Conservation (phyloP, 2,888 invertebrate species). For the Dynastes hyllus region DNA sequence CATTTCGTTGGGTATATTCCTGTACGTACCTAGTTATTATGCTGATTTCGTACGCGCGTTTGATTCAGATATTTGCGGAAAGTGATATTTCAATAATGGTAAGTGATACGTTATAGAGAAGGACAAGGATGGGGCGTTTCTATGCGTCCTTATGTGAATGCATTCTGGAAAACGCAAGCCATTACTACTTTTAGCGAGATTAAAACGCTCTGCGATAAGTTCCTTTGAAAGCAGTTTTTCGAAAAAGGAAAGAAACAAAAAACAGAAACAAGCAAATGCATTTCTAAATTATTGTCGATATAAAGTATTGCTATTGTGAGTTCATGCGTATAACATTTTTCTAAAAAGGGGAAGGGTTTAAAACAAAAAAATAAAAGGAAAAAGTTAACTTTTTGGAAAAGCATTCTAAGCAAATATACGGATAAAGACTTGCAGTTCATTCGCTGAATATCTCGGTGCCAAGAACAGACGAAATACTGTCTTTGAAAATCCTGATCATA, state of each 20-base stretch:
- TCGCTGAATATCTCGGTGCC: no score
- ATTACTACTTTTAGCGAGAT: conserved; percentile 56
- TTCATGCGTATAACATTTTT: no score
- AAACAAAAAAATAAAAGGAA: no score
- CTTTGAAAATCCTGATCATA: no score
- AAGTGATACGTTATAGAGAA: conserved; percentile 49
- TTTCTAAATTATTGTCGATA: not conserved
- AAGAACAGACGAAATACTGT: no score
- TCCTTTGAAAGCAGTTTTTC: conserved; percentile 13
- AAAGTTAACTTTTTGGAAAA: no score
- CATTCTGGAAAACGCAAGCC: conserved; percentile 50
- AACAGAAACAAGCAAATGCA: not conserved
- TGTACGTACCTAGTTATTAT: not conserved
- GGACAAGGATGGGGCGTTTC: not conserved
- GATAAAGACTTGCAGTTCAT: no score
- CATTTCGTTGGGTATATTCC: conserved; percentile 25
- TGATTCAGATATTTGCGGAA: conserved; percentile 55
- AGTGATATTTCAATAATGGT: conserved; percentile 58
- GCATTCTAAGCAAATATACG: no score
- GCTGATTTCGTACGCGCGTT: conserved; percentile 29
- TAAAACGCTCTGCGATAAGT: conserved; percentile 50
- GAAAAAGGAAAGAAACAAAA: not conserved
- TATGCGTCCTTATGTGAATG: conserved; percentile 27
- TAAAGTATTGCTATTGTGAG: no score
- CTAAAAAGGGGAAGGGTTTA: no score